These are phyloP conservation scores for Tenthredo mesomela DNA, from an alignment of 2,888 invertebrate species.

Conservation along the genomic window DNA sequence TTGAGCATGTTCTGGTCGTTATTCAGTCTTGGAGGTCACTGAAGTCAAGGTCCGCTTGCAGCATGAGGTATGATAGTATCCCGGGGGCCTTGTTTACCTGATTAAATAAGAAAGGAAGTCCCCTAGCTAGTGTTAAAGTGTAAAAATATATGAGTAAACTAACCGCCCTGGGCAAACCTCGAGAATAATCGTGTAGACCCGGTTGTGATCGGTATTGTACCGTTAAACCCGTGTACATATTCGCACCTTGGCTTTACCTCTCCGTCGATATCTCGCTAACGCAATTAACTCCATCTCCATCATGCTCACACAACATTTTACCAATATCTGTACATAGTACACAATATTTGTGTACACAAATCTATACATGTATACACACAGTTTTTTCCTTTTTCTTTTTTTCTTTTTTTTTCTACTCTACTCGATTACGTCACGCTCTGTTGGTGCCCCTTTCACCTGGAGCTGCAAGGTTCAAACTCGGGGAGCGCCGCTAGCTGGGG, in stretches of 20 bases:
- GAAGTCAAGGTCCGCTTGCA: conserved; percentile 39
- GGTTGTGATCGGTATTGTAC: conserved; percentile 37
- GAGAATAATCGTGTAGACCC: conserved; percentile 18
- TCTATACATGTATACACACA: background rate
- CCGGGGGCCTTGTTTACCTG: background rate
- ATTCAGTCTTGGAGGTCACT: conserved; percentile 14
- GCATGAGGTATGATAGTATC: background rate
- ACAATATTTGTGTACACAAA: background rate
- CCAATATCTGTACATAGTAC: background rate
- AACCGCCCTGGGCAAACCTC: background rate
- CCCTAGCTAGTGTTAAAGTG: background rate
- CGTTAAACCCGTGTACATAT: conserved; percentile 17
- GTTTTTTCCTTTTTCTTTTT: background rate
- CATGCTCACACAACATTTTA: background rate
- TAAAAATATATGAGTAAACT: background rate
- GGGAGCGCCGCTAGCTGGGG: conserved; percentile 20
- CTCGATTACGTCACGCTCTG: conserved; percentile 59
- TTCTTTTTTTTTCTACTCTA: conserved; percentile 55
- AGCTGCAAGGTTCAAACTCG: conserved; percentile 47
- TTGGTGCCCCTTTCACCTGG: conserved; percentile 68
- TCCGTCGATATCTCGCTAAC: background rate
- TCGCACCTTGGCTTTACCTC: conserved; percentile 29
- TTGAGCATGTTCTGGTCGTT: background rate
- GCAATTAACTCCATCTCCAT: background rate
- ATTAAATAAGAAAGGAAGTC: conserved; percentile 3